These are phyloP conservation scores for Embidobia sp. DNA, from an alignment of 2,888 invertebrate species.

Conservation along the genomic window DNA sequence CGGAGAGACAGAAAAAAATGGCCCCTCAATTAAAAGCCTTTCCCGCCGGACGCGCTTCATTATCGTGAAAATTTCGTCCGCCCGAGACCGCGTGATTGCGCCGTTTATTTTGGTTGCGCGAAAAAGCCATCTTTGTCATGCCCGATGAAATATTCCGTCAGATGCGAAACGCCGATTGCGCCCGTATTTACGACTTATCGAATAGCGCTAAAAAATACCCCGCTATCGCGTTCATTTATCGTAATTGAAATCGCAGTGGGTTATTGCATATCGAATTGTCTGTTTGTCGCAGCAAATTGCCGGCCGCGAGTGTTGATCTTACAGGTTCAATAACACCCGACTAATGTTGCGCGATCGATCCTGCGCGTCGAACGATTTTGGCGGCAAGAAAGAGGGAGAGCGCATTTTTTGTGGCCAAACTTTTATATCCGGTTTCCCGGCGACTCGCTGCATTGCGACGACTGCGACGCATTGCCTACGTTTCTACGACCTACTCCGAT, in stretches of 20 bases:
- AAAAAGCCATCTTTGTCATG: not conserved
- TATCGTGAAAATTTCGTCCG: not conserved
- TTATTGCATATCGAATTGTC: constrained; percentile 16
- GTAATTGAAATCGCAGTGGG: constrained; percentile 17
- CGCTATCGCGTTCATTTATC: constrained; percentile 19
- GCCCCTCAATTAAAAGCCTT: not conserved
- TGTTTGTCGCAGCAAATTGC: not conserved
- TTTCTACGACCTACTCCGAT: constrained; percentile 59
- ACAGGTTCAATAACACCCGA: not conserved
- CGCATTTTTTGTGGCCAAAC: constrained; percentile 8
- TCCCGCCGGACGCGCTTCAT: not conserved
- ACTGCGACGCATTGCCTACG: constrained; percentile 64
- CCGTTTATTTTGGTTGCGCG: no score
- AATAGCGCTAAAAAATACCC: constrained; percentile 8
- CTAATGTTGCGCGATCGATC: no score
- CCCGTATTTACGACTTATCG: constrained; percentile 16
- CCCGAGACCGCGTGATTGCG: no score
- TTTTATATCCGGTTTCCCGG: constrained; percentile 49
- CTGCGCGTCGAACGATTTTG: no score
- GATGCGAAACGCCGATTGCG: constrained; percentile 18
- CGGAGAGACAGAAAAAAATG: no score
- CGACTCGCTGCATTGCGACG: constrained; percentile 61
- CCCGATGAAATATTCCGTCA: constrained; percentile 15
- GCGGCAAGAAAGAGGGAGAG: no score
- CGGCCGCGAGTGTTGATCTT: not conserved